These are phyloP conservation scores for Heterotilapia buettikoferi DNA, from an alignment of 2,113 vertebrate species.

Conservation along the genomic window DNA sequence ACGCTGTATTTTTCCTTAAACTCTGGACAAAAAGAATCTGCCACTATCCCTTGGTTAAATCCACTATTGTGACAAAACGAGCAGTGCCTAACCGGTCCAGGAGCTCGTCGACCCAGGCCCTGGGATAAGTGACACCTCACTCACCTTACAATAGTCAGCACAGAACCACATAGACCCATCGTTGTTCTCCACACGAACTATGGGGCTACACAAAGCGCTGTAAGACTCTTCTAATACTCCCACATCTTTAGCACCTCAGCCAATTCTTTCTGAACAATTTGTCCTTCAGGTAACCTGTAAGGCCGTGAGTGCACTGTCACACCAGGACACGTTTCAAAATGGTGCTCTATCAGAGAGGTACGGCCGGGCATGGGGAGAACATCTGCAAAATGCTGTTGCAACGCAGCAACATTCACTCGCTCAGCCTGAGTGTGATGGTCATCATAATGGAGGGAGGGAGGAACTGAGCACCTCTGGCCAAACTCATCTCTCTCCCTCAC, in stretches of 20 bases:
- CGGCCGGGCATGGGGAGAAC: background rate
- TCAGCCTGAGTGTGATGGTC: background rate
- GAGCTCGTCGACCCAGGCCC: background rate
- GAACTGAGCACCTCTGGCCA: background rate
- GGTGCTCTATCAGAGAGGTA: background rate
- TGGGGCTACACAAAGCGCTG: background rate
- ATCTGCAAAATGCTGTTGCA: background rate
- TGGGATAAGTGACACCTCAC: background rate
- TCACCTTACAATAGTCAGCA: background rate
- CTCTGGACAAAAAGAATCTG: background rate
- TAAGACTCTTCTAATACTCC: background rate
- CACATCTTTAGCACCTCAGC: background rate
- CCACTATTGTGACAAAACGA: background rate
- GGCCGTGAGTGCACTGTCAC: background rate
- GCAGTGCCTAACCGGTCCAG: background rate
- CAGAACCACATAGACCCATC: background rate
- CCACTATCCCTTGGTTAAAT: background rate
- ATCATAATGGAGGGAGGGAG: background rate
- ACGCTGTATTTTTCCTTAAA: rapidly evolving
- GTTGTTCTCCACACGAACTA: background rate
- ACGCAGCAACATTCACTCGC: background rate
- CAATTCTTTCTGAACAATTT: background rate
- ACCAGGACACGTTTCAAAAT: background rate
- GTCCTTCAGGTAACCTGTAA: background rate
- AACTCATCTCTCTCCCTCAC: background rate